These are phyloP conservation scores for Philypnodon macrostomus DNA, from an alignment of 2,797 vertebrate genomes.

Conservation along the genomic window DNA sequence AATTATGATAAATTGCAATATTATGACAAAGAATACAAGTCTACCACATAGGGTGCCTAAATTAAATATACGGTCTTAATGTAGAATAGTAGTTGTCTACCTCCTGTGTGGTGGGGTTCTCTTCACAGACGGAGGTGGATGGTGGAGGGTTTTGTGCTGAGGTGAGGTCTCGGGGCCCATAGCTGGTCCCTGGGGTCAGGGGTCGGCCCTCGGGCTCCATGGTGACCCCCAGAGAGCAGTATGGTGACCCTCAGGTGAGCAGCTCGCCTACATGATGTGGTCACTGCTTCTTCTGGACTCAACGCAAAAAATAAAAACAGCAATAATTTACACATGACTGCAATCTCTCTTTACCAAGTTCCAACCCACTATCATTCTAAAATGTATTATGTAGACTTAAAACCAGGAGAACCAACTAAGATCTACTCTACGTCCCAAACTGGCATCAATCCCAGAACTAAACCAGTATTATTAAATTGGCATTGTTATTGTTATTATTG, in stretches of 20 bases:
- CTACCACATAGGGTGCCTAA: no score
- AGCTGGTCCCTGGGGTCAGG: conserved; percentile 67
- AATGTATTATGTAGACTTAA: no score
- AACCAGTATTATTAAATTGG: no score
- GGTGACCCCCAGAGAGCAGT: conserved; percentile 66
- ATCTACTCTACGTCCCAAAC: no score
- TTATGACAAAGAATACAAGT: no score
- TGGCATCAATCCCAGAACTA: no score
- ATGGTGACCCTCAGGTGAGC: conserved; percentile 58
- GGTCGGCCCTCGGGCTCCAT: conserved; percentile 71
- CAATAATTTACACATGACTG: not conserved
- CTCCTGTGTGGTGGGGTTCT: conserved; percentile 66
- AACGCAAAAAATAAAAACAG: not conserved
- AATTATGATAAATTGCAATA: no score
- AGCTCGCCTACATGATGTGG: conserved; percentile 72
- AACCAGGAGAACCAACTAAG: no score
- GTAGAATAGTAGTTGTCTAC: conserved; percentile 25
- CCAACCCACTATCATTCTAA: no score
- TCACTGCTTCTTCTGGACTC: conserved; percentile 43
- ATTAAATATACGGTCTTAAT: no score
- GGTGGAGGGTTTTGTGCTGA: conserved; percentile 44
- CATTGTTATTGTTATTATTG: no score
- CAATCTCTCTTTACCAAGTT: no score
- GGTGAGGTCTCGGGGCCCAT: conserved; percentile 52
- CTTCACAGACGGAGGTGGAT: conserved; percentile 29